phyloP scores from a whole-genome alignment of 2,888 invertebrate species.

The Diarsia dahlii region DNA sequence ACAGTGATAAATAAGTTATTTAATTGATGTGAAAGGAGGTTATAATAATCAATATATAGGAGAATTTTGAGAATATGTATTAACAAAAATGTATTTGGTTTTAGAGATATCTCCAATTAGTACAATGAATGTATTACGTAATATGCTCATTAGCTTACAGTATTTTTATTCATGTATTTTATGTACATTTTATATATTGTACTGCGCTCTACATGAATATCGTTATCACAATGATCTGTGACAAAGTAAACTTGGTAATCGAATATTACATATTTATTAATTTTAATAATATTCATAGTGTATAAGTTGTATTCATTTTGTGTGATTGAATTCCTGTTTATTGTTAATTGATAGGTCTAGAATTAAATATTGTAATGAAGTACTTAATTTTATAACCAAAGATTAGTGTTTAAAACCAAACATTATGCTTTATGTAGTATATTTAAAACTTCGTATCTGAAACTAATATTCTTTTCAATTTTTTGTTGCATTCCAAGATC shows the following conservation, averaged over 20 bases:
- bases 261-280: conserved; percentile 33
- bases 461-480: conserved; percentile 7
- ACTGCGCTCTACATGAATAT: conserved; percentile 48
- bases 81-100: conserved; percentile 47
- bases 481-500: not conserved
- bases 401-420: too few relatives aligned
- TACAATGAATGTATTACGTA: conserved; percentile 59
- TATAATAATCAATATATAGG: conserved; percentile 25
- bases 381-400: conserved; percentile 57
- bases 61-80: conserved; percentile 44
- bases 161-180: conserved; percentile 57
- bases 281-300: conserved; percentile 37
- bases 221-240: conserved; percentile 31
- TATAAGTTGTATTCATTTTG: conserved; percentile 62
- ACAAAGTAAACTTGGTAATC: conserved; percentile 32
- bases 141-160: conserved; percentile 66
- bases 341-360: conserved; percentile 45
- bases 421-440: not conserved
- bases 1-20: conserved; percentile 58
- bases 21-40: conserved; percentile 20
- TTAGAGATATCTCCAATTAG: conserved; percentile 47
- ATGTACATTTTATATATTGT: conserved; percentile 58
- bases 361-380: conserved; percentile 26
- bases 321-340: conserved; percentile 47
- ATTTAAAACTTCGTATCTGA: conserved; percentile 6